Base-by-base conservation (phyloP, 2,888 invertebrate species). In the Onthophagus sagittarius region DNA sequence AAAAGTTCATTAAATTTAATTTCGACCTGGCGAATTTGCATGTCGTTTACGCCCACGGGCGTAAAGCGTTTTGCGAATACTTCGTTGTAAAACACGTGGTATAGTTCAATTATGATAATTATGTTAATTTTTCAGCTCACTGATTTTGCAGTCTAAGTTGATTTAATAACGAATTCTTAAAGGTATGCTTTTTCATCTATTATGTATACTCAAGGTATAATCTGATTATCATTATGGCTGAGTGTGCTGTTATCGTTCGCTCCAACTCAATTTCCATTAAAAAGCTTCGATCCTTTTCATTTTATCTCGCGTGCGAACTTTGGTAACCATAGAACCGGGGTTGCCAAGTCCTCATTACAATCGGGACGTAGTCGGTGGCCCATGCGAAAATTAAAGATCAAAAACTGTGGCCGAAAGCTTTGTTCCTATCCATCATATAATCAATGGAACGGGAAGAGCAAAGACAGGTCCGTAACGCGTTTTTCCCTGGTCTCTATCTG, bases 1-100 rank as follows among this genome's bases (percentile, higher is more conserved):
- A 31, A 67, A 67, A 67, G 67, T 67, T 67, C 67, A 67, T 67
- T 67, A 67, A 67, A 67, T 31, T 67, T 67, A 67, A 67, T 67
- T 67, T 67, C 39, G 23, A 67, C 31, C 67, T 67, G 32, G 67
- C 31, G 32, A 67, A 67, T 67, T 67, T 67, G 67, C 67, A 67
- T 67, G 39, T 53, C 39, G 39, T 53, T 11, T 11, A 11, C 5
- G 39, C 39, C 39, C 9, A 53, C 39, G 39, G 39, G 9, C 39
- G 39, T 9, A 53, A 53, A 53, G 39, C 11, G 39, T 53, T 53
- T 23, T 53, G 5, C 39, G 39, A 53, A 53, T 53, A 53, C 39
- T 11, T 53, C 39, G 39, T 53, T 53, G 39, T 53, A 53, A 53
- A 53, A 53, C 39, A 53, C 6, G 39, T 53, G 39, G 11, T 11